These are phyloP conservation scores for Channa argus DNA, from an alignment of 2,113 vertebrate species.

Conservation along the genomic window DNA sequence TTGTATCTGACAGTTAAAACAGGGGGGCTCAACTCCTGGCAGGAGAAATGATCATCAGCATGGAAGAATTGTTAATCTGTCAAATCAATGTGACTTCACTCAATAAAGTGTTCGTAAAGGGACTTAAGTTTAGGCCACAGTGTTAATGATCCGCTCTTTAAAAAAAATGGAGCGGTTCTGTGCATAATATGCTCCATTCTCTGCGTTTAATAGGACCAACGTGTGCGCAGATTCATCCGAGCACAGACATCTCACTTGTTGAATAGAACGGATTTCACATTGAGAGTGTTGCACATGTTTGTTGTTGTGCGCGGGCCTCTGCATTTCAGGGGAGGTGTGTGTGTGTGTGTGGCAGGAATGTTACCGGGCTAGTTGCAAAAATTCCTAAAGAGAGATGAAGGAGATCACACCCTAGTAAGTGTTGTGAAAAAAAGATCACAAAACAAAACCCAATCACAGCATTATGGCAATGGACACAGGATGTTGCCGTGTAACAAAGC, in stretches of 20 bases:
- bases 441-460: background rate
- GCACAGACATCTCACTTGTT: background rate
- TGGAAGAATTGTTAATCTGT: slow-evolving; percentile 71
- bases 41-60: slow-evolving; percentile 58
- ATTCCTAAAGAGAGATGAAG: slow-evolving; percentile 1
- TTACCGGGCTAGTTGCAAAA: background rate
- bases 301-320: background rate
- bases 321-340: background rate
- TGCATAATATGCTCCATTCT: background rate
- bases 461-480: background rate
- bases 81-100: slow-evolving; percentile 74
- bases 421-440: background rate
- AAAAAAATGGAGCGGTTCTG: slow-evolving; percentile 21
- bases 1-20: slow-evolving; percentile 70
- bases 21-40: slow-evolving; percentile 56
- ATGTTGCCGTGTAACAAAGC: slow-evolving; percentile 16
- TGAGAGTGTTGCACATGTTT: background rate
- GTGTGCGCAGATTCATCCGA: background rate
- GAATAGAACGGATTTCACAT: background rate
- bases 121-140: slow-evolving; percentile 36
- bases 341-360: slow-evolving; percentile 28
- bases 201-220: background rate
- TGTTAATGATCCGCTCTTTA: slow-evolving; percentile 47
- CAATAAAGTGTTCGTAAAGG: slow-evolving; percentile 59
- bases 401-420: background rate